Conservation (phyloP, 2,113 vertebrate species). For the Nansenia antarctica region DNA sequence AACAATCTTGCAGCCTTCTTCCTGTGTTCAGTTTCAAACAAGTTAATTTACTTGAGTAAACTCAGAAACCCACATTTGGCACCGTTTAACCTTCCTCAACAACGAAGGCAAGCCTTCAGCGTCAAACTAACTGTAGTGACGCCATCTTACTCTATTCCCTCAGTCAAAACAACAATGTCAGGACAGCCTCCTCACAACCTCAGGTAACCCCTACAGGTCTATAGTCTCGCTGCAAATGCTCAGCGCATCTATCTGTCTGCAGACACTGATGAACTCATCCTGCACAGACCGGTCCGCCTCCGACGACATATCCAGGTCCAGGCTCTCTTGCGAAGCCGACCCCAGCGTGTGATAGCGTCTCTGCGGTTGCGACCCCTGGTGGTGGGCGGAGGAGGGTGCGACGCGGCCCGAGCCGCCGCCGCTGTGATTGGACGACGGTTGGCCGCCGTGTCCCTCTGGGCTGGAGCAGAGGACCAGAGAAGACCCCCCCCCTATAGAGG, state of each 20-base stretch:
- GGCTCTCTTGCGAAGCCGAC: conserved; percentile 70
- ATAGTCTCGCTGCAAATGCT: conserved; percentile 80
- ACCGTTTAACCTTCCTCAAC: conserved; percentile 9
- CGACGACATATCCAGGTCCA: conserved; percentile 59
- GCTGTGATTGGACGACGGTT: conserved; percentile 36
- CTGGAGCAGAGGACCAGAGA: conserved; percentile 80
- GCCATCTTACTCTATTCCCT: conserved; percentile 6
- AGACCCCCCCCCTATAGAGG: conserved; percentile 76
- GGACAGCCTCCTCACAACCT: background rate
- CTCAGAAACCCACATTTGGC: no score
- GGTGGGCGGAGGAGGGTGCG: conserved; percentile 29
- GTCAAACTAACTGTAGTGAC: background rate
- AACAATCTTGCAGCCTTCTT: no score
- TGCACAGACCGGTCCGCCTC: conserved; percentile 70
- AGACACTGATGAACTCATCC: conserved; percentile 76
- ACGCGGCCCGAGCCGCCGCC: conserved; percentile 26
- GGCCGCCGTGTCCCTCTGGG: conserved; percentile 57
- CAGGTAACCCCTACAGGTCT: conserved; percentile 64
- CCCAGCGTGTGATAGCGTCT: conserved; percentile 59
- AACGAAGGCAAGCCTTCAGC: background rate
- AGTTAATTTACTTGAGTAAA: conserved; percentile 15
- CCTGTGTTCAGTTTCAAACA: conserved; percentile 40
- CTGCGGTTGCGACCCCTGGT: conserved; percentile 38
- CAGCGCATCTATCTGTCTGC: conserved; percentile 75
- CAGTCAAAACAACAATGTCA: conserved; percentile 21